Evolutionary conservation across 2,797 vertebrate genomes (phyloP).

Genomic region (Cuculus canorus): DNA sequence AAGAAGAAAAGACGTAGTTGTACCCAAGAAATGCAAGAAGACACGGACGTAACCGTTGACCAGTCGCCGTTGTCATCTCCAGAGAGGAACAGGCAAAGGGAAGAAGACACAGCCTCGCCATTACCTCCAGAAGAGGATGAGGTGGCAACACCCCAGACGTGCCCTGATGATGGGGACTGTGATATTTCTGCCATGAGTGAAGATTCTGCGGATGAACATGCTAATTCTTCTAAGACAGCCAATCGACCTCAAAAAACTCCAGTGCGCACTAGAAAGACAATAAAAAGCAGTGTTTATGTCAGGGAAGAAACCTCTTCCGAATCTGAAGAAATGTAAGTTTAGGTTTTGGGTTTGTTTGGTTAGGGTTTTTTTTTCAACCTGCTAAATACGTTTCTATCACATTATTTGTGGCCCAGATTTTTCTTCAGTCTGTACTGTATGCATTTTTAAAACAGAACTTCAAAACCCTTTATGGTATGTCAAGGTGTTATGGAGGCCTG

Average conservation of each 20-base stretch:
- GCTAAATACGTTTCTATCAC: not conserved
- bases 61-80: not conserved
- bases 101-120: fast-evolving
- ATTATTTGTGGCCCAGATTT: not conserved
- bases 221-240: not conserved
- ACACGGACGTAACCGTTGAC: fast-evolving
- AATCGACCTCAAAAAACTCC: fast-evolving
- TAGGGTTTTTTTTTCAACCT: no score
- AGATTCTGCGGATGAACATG: fast-evolving
- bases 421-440: not conserved
- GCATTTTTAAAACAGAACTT: not conserved
- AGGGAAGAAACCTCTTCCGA: not conserved
- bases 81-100: not conserved
- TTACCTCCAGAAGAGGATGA: not conserved
- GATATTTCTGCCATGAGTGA: not conserved
- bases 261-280: fast-evolving
- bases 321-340: not conserved
- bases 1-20: not conserved
- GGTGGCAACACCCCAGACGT: not conserved
- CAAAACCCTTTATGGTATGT: not conserved
- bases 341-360: not conserved
- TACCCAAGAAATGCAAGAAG: not conserved
- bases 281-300: fast-evolving
- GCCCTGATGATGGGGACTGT: not conserved
- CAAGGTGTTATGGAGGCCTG: not conserved